Conservation (phyloP, 2,888 invertebrate species). For the Cepaea hortensis region DNA sequence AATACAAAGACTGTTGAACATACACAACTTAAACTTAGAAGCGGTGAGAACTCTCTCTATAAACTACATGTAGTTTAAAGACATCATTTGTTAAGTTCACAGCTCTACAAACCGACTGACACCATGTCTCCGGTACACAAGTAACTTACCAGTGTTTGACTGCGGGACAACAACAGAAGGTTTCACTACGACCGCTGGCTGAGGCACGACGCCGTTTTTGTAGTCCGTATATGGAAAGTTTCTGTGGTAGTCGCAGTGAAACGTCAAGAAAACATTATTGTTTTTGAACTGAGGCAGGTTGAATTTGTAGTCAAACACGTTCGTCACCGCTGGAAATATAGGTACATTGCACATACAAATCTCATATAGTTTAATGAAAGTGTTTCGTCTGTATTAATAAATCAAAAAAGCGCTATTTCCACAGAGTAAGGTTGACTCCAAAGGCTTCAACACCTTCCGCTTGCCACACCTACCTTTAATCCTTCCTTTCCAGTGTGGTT, state of each 20-base stretch:
- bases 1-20: too few species aligned
- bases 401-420: too few species aligned
- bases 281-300: constrained; percentile 57
- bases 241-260: constrained; percentile 65
- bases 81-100: too few species aligned
- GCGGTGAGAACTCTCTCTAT: too few species aligned
- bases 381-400: neutral
- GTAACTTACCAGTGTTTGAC: neutral
- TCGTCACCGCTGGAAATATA: neutral
- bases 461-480: too few species aligned
- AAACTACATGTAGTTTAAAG: too few species aligned
- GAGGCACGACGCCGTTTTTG: neutral
- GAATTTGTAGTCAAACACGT: neutral
- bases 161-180: neutral
- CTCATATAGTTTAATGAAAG: neutral
- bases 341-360: neutral
- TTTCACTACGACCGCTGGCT: neutral
- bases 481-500: too few species aligned
- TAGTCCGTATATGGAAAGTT: constrained; percentile 47
- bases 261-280: constrained; percentile 61
- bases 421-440: too few species aligned
- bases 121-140: too few species aligned
- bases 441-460: too few species aligned
- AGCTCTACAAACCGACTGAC: too few species aligned
- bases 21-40: too few species aligned